phyloP scores from a whole-genome alignment of 2,888 invertebrate genomes.

The Lagria hirta region DNA sequence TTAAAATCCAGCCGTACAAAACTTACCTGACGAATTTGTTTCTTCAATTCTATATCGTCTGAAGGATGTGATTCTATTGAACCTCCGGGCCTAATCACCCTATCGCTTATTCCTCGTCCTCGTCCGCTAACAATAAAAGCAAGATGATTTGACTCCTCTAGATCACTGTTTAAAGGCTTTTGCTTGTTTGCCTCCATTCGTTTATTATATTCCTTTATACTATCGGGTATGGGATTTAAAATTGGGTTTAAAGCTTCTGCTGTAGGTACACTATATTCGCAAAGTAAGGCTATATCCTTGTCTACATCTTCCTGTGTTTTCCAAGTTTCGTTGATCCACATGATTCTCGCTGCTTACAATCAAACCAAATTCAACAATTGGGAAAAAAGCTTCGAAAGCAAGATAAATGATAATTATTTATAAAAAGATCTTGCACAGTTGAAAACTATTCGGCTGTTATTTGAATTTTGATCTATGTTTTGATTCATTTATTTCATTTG shows the following conservation, averaged over 20 bases:
- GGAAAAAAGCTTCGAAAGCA: too few relatives aligned
- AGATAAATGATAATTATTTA: too few relatives aligned
- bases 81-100: conserved; percentile 12
- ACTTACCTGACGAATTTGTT: conserved; percentile 12
- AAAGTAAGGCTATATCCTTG: conserved; percentile 2
- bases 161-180: conserved; percentile 9
- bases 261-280: conserved; percentile 2
- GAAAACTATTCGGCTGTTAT: too few relatives aligned
- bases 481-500: too few relatives aligned
- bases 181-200: conserved; percentile 11
- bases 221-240: not conserved
- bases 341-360: conserved; percentile 1
- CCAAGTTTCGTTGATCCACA: conserved; percentile 8
- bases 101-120: conserved; percentile 14
- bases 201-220: conserved; percentile 2
- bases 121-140: conserved; percentile 10
- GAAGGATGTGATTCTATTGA: conserved; percentile 4
- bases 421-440: too few relatives aligned
- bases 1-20: too few relatives aligned
- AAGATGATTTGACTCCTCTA: not conserved
- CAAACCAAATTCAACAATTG: not conserved
- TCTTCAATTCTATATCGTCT: conserved; percentile 13
- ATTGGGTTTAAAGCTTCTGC: too few relatives aligned
- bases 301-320: conserved; percentile 9
- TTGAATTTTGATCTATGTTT: too few relatives aligned